These are phyloP conservation scores for Notolepis coatsorum DNA, from an alignment of 2,797 vertebrate species.

Conservation along the genomic window DNA sequence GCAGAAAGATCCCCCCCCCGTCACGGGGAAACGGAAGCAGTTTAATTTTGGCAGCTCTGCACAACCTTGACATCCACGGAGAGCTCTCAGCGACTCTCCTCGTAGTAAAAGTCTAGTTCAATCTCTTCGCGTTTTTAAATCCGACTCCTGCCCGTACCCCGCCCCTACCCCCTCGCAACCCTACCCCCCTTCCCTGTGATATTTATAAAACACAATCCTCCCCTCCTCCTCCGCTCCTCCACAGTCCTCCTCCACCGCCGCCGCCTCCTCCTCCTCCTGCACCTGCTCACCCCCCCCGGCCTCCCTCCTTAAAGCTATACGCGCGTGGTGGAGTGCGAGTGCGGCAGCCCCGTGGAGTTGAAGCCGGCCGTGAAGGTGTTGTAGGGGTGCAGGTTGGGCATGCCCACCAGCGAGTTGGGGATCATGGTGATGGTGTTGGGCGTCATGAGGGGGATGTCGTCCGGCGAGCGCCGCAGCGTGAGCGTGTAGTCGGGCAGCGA, in stretches of 20 bases:
- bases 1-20: constrained; percentile 73
- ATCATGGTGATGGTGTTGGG: constrained; percentile 99
- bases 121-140: constrained; percentile 77
- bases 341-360: constrained; percentile 96
- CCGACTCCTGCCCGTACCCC: constrained; percentile 62
- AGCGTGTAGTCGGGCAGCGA: constrained; percentile 96
- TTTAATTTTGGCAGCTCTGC: constrained; percentile 86
- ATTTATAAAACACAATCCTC: constrained; percentile 83
- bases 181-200: constrained; percentile 62
- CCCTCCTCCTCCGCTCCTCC: constrained; percentile 44
- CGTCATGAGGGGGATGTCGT: constrained; percentile 98
- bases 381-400: constrained; percentile 97
- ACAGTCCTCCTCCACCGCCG: constrained; percentile 1
- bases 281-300: constrained; percentile 45
- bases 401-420: constrained; percentile 97
- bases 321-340: constrained; percentile 98
- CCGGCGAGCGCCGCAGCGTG: constrained; percentile 94
- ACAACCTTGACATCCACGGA: constrained; percentile 84
- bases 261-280: constrained; percentile 36
- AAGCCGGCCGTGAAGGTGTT: constrained; percentile 97
- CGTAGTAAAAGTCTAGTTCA: constrained; percentile 81
- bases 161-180: constrained; percentile 36
- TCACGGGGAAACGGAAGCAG: constrained; percentile 73
- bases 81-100: constrained; percentile 76
- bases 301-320: constrained; percentile 93